phyloP scores from a whole-genome alignment of 2,888 invertebrate species.

The Trissoscelio sp. region DNA sequence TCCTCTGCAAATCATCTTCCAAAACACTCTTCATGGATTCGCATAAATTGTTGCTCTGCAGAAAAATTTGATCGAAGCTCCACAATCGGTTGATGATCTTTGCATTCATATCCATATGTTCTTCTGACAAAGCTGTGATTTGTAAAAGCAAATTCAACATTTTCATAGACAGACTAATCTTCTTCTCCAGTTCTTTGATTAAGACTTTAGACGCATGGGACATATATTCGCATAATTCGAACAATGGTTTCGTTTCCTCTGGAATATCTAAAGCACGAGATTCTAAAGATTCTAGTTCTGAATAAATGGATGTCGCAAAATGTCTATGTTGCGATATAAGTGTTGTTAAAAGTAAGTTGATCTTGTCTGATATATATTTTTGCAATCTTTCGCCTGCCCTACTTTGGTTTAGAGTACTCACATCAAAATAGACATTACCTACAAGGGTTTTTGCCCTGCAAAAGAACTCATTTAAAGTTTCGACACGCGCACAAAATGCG shows the following conservation, averaged over 20 bases:
- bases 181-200: conserved; percentile 83
- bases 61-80: conserved; percentile 85
- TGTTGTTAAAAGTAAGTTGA: conserved; percentile 72
- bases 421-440: conserved; percentile 74
- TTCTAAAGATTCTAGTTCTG: conserved; percentile 84
- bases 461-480: conserved; percentile 74
- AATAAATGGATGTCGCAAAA: conserved; percentile 80
- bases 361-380: conserved; percentile 66
- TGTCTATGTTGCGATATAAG: conserved; percentile 75
- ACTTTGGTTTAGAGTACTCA: conserved; percentile 76
- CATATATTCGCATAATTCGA: conserved; percentile 85
- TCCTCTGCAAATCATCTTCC: conserved; percentile 84
- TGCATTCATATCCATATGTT: conserved; percentile 84
- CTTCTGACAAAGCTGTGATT: conserved; percentile 83
- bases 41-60: conserved; percentile 84
- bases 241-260: conserved; percentile 84
- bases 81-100: conserved; percentile 85
- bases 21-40: conserved; percentile 85
- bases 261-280: conserved; percentile 83
- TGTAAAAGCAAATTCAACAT: conserved; percentile 83
- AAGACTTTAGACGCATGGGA: conserved; percentile 84
- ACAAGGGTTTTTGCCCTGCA: conserved; percentile 73
- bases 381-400: conserved; percentile 74
- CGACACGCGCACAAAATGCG: conserved; percentile 69
- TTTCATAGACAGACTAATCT: conserved; percentile 81